Evolutionary conservation across 1,140 invertebrate species (phyloP), one percentile per base, ranked within the genome.

Genomic region (Diorhabda sublineata): DNA sequence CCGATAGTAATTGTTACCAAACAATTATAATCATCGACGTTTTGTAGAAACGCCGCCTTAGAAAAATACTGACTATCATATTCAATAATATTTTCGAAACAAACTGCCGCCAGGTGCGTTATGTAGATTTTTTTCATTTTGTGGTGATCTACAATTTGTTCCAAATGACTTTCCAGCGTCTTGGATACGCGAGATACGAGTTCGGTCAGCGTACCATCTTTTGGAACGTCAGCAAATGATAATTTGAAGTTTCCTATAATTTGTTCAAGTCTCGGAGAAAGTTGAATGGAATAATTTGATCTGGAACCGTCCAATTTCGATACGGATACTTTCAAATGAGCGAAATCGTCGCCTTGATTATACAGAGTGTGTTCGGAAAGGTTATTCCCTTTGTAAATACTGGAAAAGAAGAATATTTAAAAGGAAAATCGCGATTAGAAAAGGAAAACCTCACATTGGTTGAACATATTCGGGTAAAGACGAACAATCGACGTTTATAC

Each of bases 201-300:
- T 42, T 81, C 71, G 26, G 69, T 52, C 44, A 81, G 59, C 42
- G 69, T 70, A 8, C 61, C 66, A 6, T 76, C 71, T 58, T 75
- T 76, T 26, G 68, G 63, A 58, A 73, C 76, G 9, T 71, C 59
- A n/a, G 79, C 76, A 5, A 79, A 64, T 42, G 76, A 68, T 2
- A 65, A 42, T 63, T 66, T 64, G 3, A 67, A 59, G 59, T 71
- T 72, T 44, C 75, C 75, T 9, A 82, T 63, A 9, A 76, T 69
- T 56, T 78, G 75, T 65, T 81, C 77, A 5, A 80, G 52, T 52
- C 73, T 70, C 9, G 79, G 78, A 5, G 78, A 78, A 11, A 82
- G 66, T 52, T 75, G 69, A 42, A 82, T 67, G 43, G 68, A 62
- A 43, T 72, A 70, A 56, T 71, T 75, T 1, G 77, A 73, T 56